These are phyloP conservation scores for Aurelia aurita DNA, from an alignment of 30 jellyfish, hydroid and myxozoan species.

Conservation along the genomic window DNA sequence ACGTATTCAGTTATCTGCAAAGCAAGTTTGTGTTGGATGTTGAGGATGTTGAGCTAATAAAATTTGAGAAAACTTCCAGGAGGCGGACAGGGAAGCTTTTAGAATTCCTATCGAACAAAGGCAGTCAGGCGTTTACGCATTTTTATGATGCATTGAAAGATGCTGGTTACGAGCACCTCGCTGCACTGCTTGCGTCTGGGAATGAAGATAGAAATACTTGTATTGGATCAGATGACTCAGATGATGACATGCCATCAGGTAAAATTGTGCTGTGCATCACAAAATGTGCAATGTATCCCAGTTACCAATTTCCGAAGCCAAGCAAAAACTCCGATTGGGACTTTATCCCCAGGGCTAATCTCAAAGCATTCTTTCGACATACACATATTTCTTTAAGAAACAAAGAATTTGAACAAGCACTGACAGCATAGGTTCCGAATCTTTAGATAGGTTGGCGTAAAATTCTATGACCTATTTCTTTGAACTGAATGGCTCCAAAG, in stretches of 20 bases:
- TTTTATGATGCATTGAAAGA: slow-evolving; percentile 83
- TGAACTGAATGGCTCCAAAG: too few relatives aligned
- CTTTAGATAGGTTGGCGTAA: too few relatives aligned
- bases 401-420: too few relatives aligned
- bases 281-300: background rate
- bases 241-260: slow-evolving; percentile 4
- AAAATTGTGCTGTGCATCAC: background rate
- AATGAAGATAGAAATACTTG: slow-evolving; percentile 12
- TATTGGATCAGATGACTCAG: slow-evolving; percentile 30
- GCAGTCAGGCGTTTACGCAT: slow-evolving; percentile 52
- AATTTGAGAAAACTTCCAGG: slow-evolving; percentile 63
- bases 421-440: too few relatives aligned
- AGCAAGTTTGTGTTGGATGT: slow-evolving; percentile 75
- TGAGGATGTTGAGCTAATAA: slow-evolving; percentile 87
- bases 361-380: too few relatives aligned
- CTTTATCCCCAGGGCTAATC: too few relatives aligned
- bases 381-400: too few relatives aligned
- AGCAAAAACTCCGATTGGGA: too few relatives aligned
- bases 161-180: slow-evolving; percentile 77
- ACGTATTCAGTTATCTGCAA: slow-evolving; percentile 79
- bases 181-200: slow-evolving; percentile 75
- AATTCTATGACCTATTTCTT: too few relatives aligned
- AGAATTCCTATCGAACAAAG: slow-evolving; percentile 45
- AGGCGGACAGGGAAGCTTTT: slow-evolving; percentile 60
- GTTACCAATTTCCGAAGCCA: too few relatives aligned